Evolutionary conservation across 2,113 vertebrate genomes (phyloP), one percentile per base, ranked within the genome.

Genomic region (Copsychus sechellarum): DNA sequence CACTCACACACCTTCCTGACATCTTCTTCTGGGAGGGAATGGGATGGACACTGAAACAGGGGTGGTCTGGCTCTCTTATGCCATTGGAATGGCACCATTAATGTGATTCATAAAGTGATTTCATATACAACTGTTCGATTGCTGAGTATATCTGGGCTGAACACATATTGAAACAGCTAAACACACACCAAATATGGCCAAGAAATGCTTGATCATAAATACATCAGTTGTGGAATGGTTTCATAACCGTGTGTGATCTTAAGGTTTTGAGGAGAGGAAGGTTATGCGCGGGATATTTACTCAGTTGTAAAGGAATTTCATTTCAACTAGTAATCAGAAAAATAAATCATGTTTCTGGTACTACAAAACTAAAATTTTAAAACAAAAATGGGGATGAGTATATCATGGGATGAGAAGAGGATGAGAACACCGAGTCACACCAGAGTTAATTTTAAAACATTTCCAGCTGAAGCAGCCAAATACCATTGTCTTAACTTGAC

Each of bases 181-280:
- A 83, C 31, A 71, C 74, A 47, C 38, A 73, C 76, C 88, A 83
- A 94, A 93, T 90, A 96, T 66, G 76, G 94, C 74, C 81, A 94
- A 81, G 82, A 96, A 96, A 74, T 88, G 15, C 69, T 90, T 74
- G 58, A 83, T 95, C 95, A 83, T 94, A 94, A 96, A 90, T 90
- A 73, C 29, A 8, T 90, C 74, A 61, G 33, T 6, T 88, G 79
- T 72, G 62, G 64, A 90, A 92, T 42, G 57, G 74, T 81, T 81
- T 82, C 56, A 51, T 73, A 94, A 90, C 76, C 74, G 26, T 83
- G 34, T 70, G 81, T 51, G 81, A 81, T 90, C 67, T 61, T 58
- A 43, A 86, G 58, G 38, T 58, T 94, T 92, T 88, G 38, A n/a
- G 67, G 42, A 92, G 56, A 86, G 47, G 67, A 90, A 92, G 72